Evolutionary conservation across 1,140 invertebrate species (phyloP), one percentile per base, ranked within the genome.

Genomic region (Magallana gigas): DNA sequence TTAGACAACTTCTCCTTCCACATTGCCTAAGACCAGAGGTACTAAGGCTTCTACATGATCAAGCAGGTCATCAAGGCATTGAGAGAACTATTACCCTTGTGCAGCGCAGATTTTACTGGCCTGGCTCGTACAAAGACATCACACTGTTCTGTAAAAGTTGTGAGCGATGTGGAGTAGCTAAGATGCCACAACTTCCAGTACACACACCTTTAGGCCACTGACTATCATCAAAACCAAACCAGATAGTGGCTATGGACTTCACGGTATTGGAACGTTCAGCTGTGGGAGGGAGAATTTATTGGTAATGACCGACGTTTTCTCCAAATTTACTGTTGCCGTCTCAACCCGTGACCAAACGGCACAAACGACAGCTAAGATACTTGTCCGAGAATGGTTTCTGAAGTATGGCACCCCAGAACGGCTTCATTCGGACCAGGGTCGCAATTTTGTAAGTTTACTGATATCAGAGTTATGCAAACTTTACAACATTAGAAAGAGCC

Each of bases 351-450:
- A 86, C 76, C 85, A 86, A 57, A 86, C 68, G 6, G 90, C 86
- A 16, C 76, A 62, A 60, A 87, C 88, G 14, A 88, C 89, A 7
- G 88, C 89, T 57, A 89, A 85, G 23, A 84, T 86, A 0, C 81
- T 91, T 58, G 87, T 91, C 7, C 76, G 89, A 7, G 84, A 92
- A 14, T 91, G 90, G 88, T 89, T 90, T 81, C 36, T 84, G 8
- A 48, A 58, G 48, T 89, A 85, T 60, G 90, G 90, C 11, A 85
- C 87, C 11, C 88, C 88, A 7, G 23, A 85, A 57, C 9, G 88
- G 29, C 85, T 91, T 14, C 90, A 91, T 85, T 89, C 88, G 29
- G 89, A 91, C 82, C 86, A 89, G 71, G 89, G 90, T 1, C 80
- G 88, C 18, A 84, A 83, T 36, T 90, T 91, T 86, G 88, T 86